Conservation (phyloP, 2,113 vertebrate genomes). For the human region DNA sequence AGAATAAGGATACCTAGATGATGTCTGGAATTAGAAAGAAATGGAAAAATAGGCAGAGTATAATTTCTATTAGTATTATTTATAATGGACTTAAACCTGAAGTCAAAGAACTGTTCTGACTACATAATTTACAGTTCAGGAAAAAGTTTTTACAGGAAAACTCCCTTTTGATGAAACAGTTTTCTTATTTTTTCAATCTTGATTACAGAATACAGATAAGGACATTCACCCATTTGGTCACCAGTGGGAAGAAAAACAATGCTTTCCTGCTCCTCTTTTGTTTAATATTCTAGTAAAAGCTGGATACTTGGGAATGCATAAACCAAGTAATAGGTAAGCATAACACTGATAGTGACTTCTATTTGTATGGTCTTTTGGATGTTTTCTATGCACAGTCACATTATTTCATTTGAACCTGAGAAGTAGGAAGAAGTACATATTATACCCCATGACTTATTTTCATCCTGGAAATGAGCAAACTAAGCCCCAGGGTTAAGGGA, state of each 20-base stretch:
- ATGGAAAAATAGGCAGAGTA: not conserved
- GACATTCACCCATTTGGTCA: slow-evolving; percentile 91
- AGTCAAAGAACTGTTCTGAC: not conserved
- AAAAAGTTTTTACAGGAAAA: not conserved
- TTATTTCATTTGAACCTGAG: not conserved
- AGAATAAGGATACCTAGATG: not conserved
- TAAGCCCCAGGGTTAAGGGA: not conserved
- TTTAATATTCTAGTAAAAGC: slow-evolving; percentile 89
- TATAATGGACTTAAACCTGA: slow-evolving; percentile 19
- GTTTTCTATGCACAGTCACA: not conserved
- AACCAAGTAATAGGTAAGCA: slow-evolving; percentile 82
- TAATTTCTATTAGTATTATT: not conserved
- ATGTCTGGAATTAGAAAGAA: not conserved
- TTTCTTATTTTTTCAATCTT: not conserved
- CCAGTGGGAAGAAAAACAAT: slow-evolving; percentile 89
- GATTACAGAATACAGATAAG: slow-evolving; percentile 87
- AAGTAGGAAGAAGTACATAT: not conserved
- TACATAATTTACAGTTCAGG: not conserved
- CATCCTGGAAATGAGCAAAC: not conserved
- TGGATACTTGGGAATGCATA: slow-evolving; percentile 89
- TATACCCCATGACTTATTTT: not conserved
- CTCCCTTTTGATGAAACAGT: not conserved
- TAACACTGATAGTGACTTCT: not conserved
- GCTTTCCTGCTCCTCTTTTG: slow-evolving; percentile 89
- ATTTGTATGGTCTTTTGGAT: not conserved